Base-by-base conservation (phyloP, 2,888 invertebrate genomes). In the Salpingus planirostris region DNA sequence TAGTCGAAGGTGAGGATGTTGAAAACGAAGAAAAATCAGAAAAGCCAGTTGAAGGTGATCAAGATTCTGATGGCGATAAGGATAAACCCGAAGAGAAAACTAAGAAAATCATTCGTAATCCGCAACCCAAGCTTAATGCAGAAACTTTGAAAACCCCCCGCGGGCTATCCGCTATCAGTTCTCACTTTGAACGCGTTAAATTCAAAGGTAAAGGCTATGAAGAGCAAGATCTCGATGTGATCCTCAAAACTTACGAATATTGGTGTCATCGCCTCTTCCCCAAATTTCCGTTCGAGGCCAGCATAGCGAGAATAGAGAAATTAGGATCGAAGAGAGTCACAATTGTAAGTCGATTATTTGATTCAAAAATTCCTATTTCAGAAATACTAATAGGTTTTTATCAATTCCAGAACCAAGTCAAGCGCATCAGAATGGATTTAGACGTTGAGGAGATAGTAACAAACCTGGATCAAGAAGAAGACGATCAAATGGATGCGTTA, bases 251-350 rank as follows among this genome's bases (percentile, higher is more conserved):
- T 34, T 59, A 95, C 31, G 89, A 95, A 52, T 90, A 95, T 57
- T 97, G 96, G 96, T 84, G 83, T 0, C 92, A 95, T 63, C 71
- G 93, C 28, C 65, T 97, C 43, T 93, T 82, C 64, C 95, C 96
- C 0, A 88, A 84, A 55, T 82, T 83, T 55, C 74, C 80, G 8
- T 96, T 95, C 64, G 85, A 85, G 54, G 91, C 93, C 60, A 81
- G 86, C 42, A 63, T 95, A 2, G 70, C 72, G n/a, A 74, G 74
- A 55, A 67, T 82, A 11, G 93, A 93, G 59, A 78, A 78, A 37
- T 68, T 96, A 1, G 93, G 93, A 0, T 70, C 72, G 28, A 93
- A 91, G 55, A 84, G n/a, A n/a, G n/a, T n/a, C n/a, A n/a, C n/a
- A n/a, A 18, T 18, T 18, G 8, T 18, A 18, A 18, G 8, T 18